Evolutionary conservation across 1,140 invertebrate genomes (phyloP), one percentile per base, ranked within the genome.

Genomic region (Zaprionus ornatus): DNA sequence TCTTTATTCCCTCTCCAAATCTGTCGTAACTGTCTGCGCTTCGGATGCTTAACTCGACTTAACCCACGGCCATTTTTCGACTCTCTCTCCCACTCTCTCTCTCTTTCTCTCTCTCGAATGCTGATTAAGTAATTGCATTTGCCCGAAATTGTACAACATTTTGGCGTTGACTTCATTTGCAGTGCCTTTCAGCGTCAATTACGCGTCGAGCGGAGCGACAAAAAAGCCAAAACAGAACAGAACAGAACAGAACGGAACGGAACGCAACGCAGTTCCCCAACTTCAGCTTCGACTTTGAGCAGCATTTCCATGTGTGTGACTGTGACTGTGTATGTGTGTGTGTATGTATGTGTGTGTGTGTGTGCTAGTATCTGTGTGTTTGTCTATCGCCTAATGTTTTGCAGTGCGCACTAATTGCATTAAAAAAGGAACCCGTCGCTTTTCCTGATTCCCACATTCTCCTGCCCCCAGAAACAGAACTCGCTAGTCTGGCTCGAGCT

Each of bases 121-220:
- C 84, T 88, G 84, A 88, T 88, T 88, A 88, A 82, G 74, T 90
- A 88, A 88, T 88, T 88, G 84, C 84, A 88, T 88, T 88, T 87
- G 59, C 80, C 71, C 71, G 77, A 73, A 88, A 84, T 90, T 75
- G 67, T 88, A 84, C 85, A 88, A 74, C 84, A 84, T 88, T 88
- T 88, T 84, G 84, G 85, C 85, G 84, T 84, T 90, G 86, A 88
- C 80, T 88, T 88, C 84, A 90, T 88, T 90, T 88, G 74, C 81
- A 69, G 61, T 79, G 85, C 85, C 84, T 88, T 88, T 88, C 84
- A 88, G 61, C 84, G 77, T 88, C 84, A 88, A 88, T 88, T 88
- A 75, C 73, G 73, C 9, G 40, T 45, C n/a, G 19, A 75, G 54
- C 48, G 29, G 52, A 70, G 66, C 66, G 66, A 71, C 73, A 75